phyloP scores from a whole-genome alignment of 1,140 invertebrate genomes.

The Onthophagus taurus region DNA sequence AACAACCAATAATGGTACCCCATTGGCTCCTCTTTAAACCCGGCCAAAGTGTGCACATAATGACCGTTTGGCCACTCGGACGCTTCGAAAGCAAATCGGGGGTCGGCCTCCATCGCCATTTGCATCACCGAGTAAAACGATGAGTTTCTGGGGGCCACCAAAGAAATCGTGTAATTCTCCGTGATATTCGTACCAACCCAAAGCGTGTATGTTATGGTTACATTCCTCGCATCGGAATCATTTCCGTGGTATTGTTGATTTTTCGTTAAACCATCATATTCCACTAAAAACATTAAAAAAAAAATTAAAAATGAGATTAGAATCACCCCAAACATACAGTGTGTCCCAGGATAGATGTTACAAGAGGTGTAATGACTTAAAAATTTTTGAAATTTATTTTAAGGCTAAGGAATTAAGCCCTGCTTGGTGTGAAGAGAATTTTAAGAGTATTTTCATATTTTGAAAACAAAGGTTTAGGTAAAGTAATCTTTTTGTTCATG shows the following conservation, averaged over 20 bases:
- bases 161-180: conserved; percentile 58
- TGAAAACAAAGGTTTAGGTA: no score
- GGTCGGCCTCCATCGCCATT: conserved; percentile 66
- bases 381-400: no score
- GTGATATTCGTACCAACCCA: conserved; percentile 79
- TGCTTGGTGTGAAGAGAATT: no score
- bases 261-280: conserved; percentile 33
- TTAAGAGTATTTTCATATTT: no score
- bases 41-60: conserved; percentile 79
- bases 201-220: conserved; percentile 71
- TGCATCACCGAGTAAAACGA: conserved; percentile 80
- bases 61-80: conserved; percentile 84
- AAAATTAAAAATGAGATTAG: no score
- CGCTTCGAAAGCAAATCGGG: conserved; percentile 47
- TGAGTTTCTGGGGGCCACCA: conserved; percentile 62
- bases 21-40: conserved; percentile 75
- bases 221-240: conserved; percentile 54
- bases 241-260: conserved; percentile 36
- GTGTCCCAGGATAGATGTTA: no score
- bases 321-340: no score
- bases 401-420: no score
- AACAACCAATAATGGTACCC: conserved; percentile 83
- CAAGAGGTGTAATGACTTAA: no score
- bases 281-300: conserved; percentile 24
- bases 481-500: no score